Evolutionary conservation across 2,888 invertebrate genomes (phyloP), one percentile per base, ranked within the genome.

Genomic region (Lymantria dispar): DNA sequence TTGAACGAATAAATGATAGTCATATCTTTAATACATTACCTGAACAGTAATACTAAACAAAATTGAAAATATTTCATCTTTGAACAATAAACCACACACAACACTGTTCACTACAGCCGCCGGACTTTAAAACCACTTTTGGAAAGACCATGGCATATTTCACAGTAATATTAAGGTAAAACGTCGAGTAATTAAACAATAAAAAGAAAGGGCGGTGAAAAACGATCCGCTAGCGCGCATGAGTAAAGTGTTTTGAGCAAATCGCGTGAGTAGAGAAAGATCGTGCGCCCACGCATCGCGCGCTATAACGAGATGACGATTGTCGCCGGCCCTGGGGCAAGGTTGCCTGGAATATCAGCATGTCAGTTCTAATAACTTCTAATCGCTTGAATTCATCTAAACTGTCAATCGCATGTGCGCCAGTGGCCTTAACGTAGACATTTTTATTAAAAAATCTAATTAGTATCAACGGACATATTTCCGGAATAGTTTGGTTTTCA

Each of bases 281-380:
- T 77, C 74, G 68, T 62, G 79, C 87, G 83, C 89, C 88, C 83
- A 88, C 90, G 87, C 89, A 76, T 61, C 46, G 60, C 62, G 68
- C 68, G 80, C 88, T 89, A 88, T 85, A 74, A 89, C 83, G 78
- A 85, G 87, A 80, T 74, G 73, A 72, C 78, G 77, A 77, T 75
- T 83, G 83, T 83, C 85, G 79, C 76, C 80, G 86, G 82, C 86
- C 83, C 77, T 83, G 83, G 73, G 71, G 72, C 89, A 87, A 89
- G 89, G 89, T 83, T 83, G 78, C 74, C 87, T 87, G 87, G 88
- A 87, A 78, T 62, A 70, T 63, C 62, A 55, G 48, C 50, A 47
- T 61, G 56, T 59, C 60, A 56, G 44, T 55, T 48, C 48, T 45
- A 48, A 54, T 62, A 31, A 33, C 33, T 50, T 48, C 48, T 45